These are phyloP conservation scores for Platycnemis pennipes DNA, from an alignment of 2,888 invertebrate species.

Conservation along the genomic window DNA sequence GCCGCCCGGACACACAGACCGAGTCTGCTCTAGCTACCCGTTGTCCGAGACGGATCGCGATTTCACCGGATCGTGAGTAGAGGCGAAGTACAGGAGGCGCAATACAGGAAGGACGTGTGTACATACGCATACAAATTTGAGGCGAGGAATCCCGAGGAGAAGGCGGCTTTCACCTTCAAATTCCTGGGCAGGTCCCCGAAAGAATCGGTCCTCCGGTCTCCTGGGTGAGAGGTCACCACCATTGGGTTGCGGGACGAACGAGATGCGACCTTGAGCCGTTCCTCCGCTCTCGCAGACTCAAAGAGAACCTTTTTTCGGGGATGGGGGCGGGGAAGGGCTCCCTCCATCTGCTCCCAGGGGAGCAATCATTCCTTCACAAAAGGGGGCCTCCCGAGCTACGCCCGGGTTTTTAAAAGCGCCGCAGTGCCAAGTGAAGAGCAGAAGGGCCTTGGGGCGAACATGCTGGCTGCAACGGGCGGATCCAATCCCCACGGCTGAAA, in stretches of 20 bases:
- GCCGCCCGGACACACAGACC: not conserved
- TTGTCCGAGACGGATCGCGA: not conserved
- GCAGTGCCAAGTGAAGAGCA: not conserved
- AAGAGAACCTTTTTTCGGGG: not conserved
- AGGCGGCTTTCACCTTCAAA: not conserved
- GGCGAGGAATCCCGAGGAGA: not conserved
- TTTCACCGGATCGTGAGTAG: not conserved
- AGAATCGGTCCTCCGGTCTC: not conserved
- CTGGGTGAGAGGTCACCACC: not conserved
- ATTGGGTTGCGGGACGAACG: not conserved
- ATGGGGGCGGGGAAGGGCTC: not conserved
- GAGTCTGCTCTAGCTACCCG: not conserved
- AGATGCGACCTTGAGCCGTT: slow-evolving; percentile 50
- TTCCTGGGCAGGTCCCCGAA: not conserved
- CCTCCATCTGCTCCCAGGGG: slow-evolving; percentile 1
- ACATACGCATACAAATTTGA: not conserved
- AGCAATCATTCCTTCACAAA: slow-evolving; percentile 61
- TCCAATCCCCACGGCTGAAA: slow-evolving; percentile 24
- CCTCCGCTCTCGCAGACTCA: not conserved
- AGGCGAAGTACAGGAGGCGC: not conserved
- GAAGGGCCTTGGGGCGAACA: slow-evolving; percentile 29
- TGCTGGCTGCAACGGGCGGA: slow-evolving; percentile 11
- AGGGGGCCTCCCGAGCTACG: slow-evolving; percentile 61
- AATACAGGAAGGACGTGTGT: not conserved
- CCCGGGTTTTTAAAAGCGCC: slow-evolving; percentile 40